Evolutionary conservation across 2,113 vertebrate species (phyloP), one percentile per base, ranked within the genome.

Genomic region (Morone chrysops): DNA sequence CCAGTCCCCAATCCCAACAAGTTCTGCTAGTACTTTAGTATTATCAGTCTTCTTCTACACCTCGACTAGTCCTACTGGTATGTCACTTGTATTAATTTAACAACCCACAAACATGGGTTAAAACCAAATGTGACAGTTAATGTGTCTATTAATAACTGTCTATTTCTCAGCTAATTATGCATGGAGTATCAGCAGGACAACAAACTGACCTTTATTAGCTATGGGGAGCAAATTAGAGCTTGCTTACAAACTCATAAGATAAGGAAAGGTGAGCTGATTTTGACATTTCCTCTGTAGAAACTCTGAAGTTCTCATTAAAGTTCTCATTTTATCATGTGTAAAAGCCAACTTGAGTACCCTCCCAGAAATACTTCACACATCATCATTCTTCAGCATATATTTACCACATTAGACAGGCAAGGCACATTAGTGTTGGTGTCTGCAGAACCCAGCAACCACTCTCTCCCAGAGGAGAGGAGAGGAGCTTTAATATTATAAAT

Each of bases 111-210:
- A 31, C 31, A 31, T 31, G 31, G 31, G 31, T 31, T 31, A 31
- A 1, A 25, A 31, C 31, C 31, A 31, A 31, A 31, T 31, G 31
- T 2, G 31, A 31, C 31, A 31, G 31, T 31, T 31, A 31, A 31
- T 65, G 50, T 68, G 25, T 70, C 88, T 90, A 86, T 87, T 86
- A 89, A 87, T 90, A 89, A 62, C 81, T 57, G 38, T 81, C 57
- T 62, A 62, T 72, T 80, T 73, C 50, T 80, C 77, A 56, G 79
- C 67, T 85, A 76, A 86, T 89, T 84, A 73, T 78, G 53, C 56
- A 67, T 48, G 38, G 12, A 40, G 60, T 54, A 78, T 65, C 66
- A 73, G 75, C 77, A 73, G 61, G 71, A 84, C 81, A 71, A 40
- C 50, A 78, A 47, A 47, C 22, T 87, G 84, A 82, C 84, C 82